These are phyloP conservation scores for Trachelus stipa DNA, from an alignment of 2,888 invertebrate species.

Conservation along the genomic window DNA sequence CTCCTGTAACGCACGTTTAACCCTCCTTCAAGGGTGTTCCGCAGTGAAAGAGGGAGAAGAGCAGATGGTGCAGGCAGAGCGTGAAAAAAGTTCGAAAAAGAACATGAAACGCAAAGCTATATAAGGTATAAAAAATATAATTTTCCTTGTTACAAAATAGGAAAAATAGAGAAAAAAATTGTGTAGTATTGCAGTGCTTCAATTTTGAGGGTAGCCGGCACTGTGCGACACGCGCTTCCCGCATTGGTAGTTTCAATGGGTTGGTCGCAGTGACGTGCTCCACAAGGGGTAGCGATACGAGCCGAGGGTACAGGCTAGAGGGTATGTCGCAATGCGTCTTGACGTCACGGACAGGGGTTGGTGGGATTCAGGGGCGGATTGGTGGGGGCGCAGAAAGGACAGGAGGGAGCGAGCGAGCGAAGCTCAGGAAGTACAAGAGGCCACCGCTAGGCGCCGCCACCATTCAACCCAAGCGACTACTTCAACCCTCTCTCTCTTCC, in stretches of 20 bases:
- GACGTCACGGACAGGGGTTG: conserved; percentile 59
- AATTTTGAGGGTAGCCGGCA: not conserved
- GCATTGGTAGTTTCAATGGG: conserved; percentile 2
- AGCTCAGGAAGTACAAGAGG: conserved; percentile 36
- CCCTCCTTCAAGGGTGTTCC: not conserved
- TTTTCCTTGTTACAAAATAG: not conserved
- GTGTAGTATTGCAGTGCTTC: not conserved
- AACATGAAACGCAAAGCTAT: not conserved
- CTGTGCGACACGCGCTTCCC: conserved; percentile 1
- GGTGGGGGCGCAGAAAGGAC: conserved; percentile 30
- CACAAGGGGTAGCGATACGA: conserved; percentile 9
- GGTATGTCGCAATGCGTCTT: conserved; percentile 65
- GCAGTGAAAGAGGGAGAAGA: not conserved
- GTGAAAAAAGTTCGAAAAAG: not conserved
- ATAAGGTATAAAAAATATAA: not conserved
- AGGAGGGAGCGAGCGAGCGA: conserved; percentile 24
- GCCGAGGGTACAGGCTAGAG: conserved; percentile 30
- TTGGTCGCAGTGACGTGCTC: conserved; percentile 19
- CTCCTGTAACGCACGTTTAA: not conserved
- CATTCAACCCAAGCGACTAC: conserved; percentile 30
- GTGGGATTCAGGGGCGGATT: conserved; percentile 47
- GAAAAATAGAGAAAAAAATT: not conserved
- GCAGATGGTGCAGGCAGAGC: not conserved
- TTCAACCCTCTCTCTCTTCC: conserved; percentile 20
- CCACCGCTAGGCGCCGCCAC: conserved; percentile 43